Percentiles rank a stretch among this genome's conserved stretches.
phyloP scores from a whole-genome alignment of 2,113 vertebrate species.

The Lophius piscatorius region DNA sequence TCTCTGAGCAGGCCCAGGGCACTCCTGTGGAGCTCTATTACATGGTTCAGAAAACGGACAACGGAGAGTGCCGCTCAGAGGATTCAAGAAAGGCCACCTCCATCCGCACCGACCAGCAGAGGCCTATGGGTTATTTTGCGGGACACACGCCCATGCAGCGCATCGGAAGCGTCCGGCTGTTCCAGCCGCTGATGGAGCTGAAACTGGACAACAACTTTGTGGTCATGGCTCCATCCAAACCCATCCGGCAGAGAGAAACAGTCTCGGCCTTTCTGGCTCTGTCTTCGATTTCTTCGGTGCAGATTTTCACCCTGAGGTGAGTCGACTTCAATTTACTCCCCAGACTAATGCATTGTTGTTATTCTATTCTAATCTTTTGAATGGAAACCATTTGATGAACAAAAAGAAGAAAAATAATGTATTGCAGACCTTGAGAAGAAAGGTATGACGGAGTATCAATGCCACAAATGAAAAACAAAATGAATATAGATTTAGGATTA shows the following conservation, averaged over 20 bases:
- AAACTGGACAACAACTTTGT: conserved; percentile 86
- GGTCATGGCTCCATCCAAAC: conserved; percentile 89
- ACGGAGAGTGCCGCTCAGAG: conserved; percentile 82
- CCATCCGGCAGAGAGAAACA: conserved; percentile 88
- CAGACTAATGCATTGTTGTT: too few species aligned
- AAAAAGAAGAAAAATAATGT: too few species aligned
- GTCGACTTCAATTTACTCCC: conserved; percentile 11
- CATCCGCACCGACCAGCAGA: conserved; percentile 78
- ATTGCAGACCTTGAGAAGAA: too few species aligned
- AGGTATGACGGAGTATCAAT: too few species aligned
- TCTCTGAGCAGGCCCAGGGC: conserved; percentile 76
- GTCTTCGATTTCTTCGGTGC: conserved; percentile 84
- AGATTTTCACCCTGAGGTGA: conserved; percentile 92
- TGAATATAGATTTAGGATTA: too few species aligned
- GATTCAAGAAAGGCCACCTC: conserved; percentile 83
- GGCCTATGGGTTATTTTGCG: conserved; percentile 70
- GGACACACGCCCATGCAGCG: conserved; percentile 85
- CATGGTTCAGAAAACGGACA: conserved; percentile 79
- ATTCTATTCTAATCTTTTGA: too few species aligned
- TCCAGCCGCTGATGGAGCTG: conserved; percentile 83
- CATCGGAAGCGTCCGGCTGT: conserved; percentile 86
- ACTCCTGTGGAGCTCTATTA: conserved; percentile 94
- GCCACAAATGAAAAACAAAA: too few species aligned
- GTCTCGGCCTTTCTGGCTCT: conserved; percentile 85
- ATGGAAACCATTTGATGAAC: too few species aligned